Conservation (phyloP, 2,888 invertebrate species). For the Germaria angustata region DNA sequence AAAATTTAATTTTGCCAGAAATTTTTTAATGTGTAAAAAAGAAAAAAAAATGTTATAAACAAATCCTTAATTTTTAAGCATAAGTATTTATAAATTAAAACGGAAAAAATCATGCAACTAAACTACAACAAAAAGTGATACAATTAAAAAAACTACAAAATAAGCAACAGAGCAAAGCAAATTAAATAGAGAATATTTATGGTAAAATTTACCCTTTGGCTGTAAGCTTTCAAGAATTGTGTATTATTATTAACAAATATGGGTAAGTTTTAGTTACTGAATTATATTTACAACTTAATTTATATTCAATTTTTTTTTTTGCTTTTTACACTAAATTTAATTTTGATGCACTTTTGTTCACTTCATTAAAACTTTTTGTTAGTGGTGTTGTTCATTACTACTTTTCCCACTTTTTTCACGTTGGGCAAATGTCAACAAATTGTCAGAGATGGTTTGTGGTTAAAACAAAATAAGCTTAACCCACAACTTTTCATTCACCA, state of each 20-base stretch:
- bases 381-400: constrained; percentile 30
- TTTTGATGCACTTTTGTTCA: not conserved
- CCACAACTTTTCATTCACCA: too few species aligned
- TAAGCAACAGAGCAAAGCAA: constrained; percentile 1
- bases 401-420: not conserved
- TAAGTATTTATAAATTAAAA: constrained; percentile 56
- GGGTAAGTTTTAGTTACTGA: constrained; percentile 39
- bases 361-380: constrained; percentile 1
- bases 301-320: not conserved
- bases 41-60: constrained; percentile 27
- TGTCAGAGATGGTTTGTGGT: constrained; percentile 7
- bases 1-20: constrained; percentile 49
- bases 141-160: constrained; percentile 12
- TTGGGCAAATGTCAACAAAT: constrained; percentile 33
- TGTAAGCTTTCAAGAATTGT: not conserved
- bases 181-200: not conserved
- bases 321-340: constrained; percentile 4
- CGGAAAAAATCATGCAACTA: not conserved
- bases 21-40: constrained; percentile 70
- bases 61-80: constrained; percentile 42
- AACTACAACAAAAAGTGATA: constrained; percentile 6
- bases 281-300: not conserved
- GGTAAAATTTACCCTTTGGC: not conserved
- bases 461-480: not conserved
- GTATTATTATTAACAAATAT: constrained; percentile 14